phyloP scores from a whole-genome alignment of 2,113 vertebrate species.

The Fregata magnificens region DNA sequence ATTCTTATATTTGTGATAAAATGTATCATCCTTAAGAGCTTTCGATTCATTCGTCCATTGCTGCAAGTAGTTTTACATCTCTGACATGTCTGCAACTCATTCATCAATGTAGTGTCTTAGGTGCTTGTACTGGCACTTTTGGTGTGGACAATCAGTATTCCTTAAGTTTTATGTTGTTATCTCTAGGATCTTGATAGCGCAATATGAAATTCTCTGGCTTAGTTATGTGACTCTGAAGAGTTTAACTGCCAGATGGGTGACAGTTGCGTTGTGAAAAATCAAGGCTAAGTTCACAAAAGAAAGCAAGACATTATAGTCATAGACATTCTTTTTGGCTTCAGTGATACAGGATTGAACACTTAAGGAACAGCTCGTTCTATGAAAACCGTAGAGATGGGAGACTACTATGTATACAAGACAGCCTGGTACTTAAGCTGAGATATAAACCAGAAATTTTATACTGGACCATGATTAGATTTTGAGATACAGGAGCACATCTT shows the following conservation, averaged over 20 bases:
- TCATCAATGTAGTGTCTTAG: background rate
- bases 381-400: background rate
- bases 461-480: background rate
- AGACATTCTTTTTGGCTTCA: background rate
- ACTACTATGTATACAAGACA: background rate
- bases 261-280: background rate
- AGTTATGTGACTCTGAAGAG: background rate
- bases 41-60: background rate
- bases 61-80: background rate
- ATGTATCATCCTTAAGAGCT: background rate
- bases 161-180: background rate
- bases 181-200: background rate
- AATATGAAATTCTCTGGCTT: background rate
- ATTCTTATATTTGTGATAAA: background rate
- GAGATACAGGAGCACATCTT: background rate
- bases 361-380: background rate
- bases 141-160: background rate
- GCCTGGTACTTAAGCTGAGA: background rate
- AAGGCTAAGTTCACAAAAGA: background rate
- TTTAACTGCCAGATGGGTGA: background rate
- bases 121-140: background rate
- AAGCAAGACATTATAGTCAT: background rate
- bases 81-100: background rate
- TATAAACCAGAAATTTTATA: background rate
- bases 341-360: background rate